Evolutionary conservation across 2,888 invertebrate genomes (phyloP), one percentile per base, ranked within the genome.

Genomic region (Tetragonisca angustula): DNA sequence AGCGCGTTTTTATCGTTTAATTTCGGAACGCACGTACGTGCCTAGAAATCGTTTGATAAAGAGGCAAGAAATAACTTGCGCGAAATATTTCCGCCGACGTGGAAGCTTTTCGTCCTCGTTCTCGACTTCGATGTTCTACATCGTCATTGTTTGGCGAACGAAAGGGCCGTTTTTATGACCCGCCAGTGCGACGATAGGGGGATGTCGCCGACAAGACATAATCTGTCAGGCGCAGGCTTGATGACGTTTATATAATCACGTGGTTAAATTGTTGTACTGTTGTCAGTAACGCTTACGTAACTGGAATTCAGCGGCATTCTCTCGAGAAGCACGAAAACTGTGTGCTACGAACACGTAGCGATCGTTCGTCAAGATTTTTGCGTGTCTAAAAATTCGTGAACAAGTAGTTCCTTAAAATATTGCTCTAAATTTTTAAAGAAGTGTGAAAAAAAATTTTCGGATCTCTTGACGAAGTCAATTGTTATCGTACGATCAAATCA

Each of bases 221-320:
- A 91, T 90, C 91, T 91, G 93, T 93, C 93, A 93, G 84, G 68
- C 80, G 84, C 93, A 93, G 92, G 82, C 84, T 79, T 83, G 88
- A 87, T 89, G 88, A 88, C 86, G 89, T 91, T 93, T 93, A 92
- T 89, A 87, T 92, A 93, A 93, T 90, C 87, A 86, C 83, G 85
- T 89, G 90, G 87, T 92, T 91, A 90, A 92, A 92, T 91, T 89
- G 86, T 88, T 89, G 86, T 88, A 90, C 85, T 79, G 84, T 88
- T 90, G 88, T 87, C 86, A 75, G 86, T 71, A 62, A 62, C 78
- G 79, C 81, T 91, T 92, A 90, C 76, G 87, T 86, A 92, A 92
- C 81, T 32, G 70, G 67, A 88, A 81, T 91, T 90, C 84, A 87
- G 79, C 80, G 67, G 65, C 69, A 74, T 81, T 81, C 79, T 83